These are phyloP conservation scores for Brachionus koreanus DNA, from an alignment of 1,140 invertebrate species.

Conservation along the genomic window DNA sequence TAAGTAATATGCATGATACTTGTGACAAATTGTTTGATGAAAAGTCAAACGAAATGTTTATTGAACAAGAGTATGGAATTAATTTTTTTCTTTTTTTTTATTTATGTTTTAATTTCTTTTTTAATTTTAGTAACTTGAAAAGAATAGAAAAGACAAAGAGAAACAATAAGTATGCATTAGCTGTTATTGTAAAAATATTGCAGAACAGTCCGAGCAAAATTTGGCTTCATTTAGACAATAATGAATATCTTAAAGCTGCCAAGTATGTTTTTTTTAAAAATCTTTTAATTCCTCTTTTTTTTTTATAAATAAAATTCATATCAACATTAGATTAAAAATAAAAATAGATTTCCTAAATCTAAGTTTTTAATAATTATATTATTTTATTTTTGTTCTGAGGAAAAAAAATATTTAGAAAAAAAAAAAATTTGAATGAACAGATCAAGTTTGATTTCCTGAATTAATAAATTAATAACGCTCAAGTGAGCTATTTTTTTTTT, in stretches of 20 bases:
- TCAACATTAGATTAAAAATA: too few species aligned
- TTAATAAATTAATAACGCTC: too few species aligned
- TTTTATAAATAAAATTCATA: background rate
- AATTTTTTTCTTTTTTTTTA: background rate
- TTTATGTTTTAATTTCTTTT: background rate
- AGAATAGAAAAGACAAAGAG: background rate
- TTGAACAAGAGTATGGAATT: background rate
- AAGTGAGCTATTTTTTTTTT: too few species aligned
- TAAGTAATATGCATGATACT: constrained; percentile 18
- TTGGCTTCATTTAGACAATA: constrained; percentile 33
- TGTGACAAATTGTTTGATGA: constrained; percentile 24
- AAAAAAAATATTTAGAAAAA: too few species aligned
- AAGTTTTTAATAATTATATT: too few species aligned
- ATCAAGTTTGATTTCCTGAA: too few species aligned
- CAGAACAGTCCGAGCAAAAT: constrained; percentile 43
- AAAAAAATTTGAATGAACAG: too few species aligned
- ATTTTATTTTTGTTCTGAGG: too few species aligned
- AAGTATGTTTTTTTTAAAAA: background rate
- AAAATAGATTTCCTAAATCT: too few species aligned
- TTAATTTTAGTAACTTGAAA: background rate
- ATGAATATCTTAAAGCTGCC: constrained; percentile 33
- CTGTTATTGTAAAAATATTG: constrained; percentile 23
- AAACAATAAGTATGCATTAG: constrained; percentile 14
- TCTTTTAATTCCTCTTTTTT: too few species aligned
- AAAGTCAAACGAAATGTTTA: background rate